These are phyloP conservation scores for Caenorhabditis afra DNA, from an alignment of 2,888 invertebrate species.

Conservation along the genomic window DNA sequence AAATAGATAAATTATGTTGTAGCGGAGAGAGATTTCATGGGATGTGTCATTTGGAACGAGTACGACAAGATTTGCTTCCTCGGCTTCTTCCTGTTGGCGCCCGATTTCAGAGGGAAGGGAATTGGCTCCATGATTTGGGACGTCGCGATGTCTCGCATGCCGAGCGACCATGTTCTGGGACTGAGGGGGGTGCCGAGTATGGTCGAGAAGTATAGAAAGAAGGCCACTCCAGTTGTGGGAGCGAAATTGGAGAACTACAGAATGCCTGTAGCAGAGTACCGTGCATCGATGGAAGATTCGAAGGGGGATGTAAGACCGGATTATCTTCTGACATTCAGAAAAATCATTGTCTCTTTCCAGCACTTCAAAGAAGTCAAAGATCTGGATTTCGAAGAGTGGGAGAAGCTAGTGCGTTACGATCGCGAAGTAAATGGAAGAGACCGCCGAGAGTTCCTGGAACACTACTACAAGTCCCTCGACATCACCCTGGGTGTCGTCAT, in stretches of 20 bases:
- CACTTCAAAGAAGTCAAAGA: conserved; percentile 44
- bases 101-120: conserved; percentile 63
- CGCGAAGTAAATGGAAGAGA: conserved; percentile 38
- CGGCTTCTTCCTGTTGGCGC: conserved; percentile 62
- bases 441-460: conserved; percentile 39
- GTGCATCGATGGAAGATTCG: conserved; percentile 29
- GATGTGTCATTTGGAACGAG: conserved; percentile 66
- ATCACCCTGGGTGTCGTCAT: conserved; percentile 52
- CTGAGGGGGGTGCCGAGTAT: conserved; percentile 58
- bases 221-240: conserved; percentile 56
- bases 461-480: conserved; percentile 49
- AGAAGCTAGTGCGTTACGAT: conserved; percentile 49
- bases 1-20: conserved; percentile 14
- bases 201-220: conserved; percentile 56
- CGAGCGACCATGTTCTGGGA: conserved; percentile 47
- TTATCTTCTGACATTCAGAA: neutral
- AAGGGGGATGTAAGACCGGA: conserved; percentile 33
- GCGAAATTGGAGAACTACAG: conserved; percentile 46
- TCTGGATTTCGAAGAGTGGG: conserved; percentile 40
- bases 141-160: conserved; percentile 57
- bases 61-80: conserved; percentile 62
- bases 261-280: conserved; percentile 31
- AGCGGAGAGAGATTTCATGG: conserved; percentile 46
- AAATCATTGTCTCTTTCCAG: conserved; percentile 7
- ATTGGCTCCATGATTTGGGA: conserved; percentile 63